These are phyloP conservation scores for Craniophora ligustri DNA, from an alignment of 2,888 invertebrate genomes.

Conservation along the genomic window DNA sequence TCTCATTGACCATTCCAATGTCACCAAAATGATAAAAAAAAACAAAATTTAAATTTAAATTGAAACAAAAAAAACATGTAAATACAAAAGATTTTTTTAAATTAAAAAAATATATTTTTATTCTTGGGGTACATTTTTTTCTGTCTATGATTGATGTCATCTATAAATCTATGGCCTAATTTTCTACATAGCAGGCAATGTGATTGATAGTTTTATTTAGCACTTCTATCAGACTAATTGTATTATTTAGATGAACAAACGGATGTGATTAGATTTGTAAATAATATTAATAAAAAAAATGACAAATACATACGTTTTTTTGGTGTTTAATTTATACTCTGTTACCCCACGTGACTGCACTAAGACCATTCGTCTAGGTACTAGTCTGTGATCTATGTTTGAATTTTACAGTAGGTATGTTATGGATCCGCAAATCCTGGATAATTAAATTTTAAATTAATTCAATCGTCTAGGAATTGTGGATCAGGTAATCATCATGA, in stretches of 20 bases:
- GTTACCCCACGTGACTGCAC: background rate
- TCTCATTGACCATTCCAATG: slow-evolving; percentile 53
- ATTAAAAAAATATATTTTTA: background rate
- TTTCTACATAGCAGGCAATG: slow-evolving; percentile 36
- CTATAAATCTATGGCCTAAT: slow-evolving; percentile 28
- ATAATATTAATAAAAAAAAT: slow-evolving; percentile 82
- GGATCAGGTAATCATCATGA: too few species aligned
- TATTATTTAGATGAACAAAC: slow-evolving; percentile 79
- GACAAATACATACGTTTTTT: slow-evolving; percentile 60
- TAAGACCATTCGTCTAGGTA: too few species aligned
- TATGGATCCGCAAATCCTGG: too few species aligned
- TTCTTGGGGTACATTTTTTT: too few species aligned
- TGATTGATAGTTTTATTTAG: slow-evolving; percentile 68
- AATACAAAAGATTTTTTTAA: too few species aligned
- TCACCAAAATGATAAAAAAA: slow-evolving; percentile 13
- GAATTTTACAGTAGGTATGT: too few species aligned
- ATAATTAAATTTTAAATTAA: too few species aligned
- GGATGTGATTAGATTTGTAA: slow-evolving; percentile 88
- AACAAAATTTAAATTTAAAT: slow-evolving; percentile 19
- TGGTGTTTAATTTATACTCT: slow-evolving; percentile 20
- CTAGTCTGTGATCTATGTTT: too few species aligned
- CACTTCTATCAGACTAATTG: slow-evolving; percentile 68
- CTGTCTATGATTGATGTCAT: background rate
- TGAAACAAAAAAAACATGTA: slow-evolving; percentile 1
- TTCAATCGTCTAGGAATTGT: too few species aligned